phyloP scores from a whole-genome alignment of 2,797 vertebrate genomes.

The Lagothrix lagotricha region DNA sequence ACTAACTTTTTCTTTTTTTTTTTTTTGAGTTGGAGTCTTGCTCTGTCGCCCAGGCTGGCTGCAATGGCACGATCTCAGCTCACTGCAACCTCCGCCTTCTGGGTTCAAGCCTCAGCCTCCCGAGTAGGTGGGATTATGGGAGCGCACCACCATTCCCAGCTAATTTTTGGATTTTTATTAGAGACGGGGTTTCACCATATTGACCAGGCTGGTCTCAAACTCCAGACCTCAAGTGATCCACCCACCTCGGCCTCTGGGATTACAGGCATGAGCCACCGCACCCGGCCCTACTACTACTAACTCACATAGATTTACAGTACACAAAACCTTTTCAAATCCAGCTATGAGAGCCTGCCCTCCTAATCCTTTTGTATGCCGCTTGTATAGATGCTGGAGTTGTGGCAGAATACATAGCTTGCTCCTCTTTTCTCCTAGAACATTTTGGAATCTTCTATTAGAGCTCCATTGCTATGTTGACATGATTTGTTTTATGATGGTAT shows the following conservation, averaged over 20 bases:
- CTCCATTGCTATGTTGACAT: too few relatives aligned
- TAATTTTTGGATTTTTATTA: neutral
- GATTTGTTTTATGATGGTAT: neutral
- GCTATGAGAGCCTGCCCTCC: neutral
- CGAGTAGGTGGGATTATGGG: neutral
- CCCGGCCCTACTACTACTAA: neutral
- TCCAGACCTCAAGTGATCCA: neutral
- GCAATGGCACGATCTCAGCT: fast-evolving
- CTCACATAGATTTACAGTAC: neutral
- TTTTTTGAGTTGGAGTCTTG: neutral
- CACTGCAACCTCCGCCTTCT: neutral
- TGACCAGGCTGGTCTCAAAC: neutral
- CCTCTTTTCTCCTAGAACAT: neutral
- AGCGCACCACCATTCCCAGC: neutral
- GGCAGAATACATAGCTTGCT: neutral
- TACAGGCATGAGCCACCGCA: neutral
- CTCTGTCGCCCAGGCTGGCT: neutral
- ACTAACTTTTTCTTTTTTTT: neutral
- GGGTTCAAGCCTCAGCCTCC: neutral
- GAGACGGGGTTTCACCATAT: neutral
- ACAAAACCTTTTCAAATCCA: neutral
- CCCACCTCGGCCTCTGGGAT: neutral
- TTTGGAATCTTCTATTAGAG: neutral
- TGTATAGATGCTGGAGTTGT: too few relatives aligned
- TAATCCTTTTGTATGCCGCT: neutral